Evolutionary conservation across 2,888 invertebrate genomes (phyloP), one percentile per base, ranked within the genome.

Genomic region (Odontomyia ornata): DNA sequence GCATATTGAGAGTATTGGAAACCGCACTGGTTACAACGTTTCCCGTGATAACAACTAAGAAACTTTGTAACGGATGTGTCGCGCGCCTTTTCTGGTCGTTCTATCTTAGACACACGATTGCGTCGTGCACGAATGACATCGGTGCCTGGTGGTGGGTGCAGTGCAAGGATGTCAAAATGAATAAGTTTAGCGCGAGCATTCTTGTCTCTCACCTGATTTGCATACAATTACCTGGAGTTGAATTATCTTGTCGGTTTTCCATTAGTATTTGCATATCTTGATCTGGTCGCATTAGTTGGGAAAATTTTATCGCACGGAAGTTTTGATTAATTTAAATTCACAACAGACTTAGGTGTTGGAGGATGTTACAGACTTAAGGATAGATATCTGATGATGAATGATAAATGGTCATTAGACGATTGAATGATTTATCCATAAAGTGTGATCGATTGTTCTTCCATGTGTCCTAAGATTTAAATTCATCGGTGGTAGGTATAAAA

Each of bases 211-310:
- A 72, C 72, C 72, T 72, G 72, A 72, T 72, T 72, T 72, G 56
- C 72, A 72, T 72, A 72, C 72, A 72, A 72, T 72, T 72, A 72
- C 72, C 57, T 18, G 72, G n/a, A 52, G 72, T 57, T 56, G 72
- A 72, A 72, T 72, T 72, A 72, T 57, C 72, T 57, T 28, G 72
- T 72, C n/a, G 57, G 56, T 23, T 52, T 72, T 56, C 56, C 72
- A 56, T 72, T 72, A 27, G 13, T 57, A 72, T 72, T 72, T 72
- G 36, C 72, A 72, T 72, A 72, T 72, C 72, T 72, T 56, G 52
- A 72, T 72, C 57, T 72, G 72, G 56, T 72, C 56, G 52, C 18
- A 52, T 52, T 52, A 52, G 52, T 52, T 52, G 15, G 13, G 52
- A 52, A n/a, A 36, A 52, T 52, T 52, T 52, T 52, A 52, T 52